Evolutionary conservation across 1,140 invertebrate species (phyloP).

Genomic region (Apis laboriosa): DNA sequence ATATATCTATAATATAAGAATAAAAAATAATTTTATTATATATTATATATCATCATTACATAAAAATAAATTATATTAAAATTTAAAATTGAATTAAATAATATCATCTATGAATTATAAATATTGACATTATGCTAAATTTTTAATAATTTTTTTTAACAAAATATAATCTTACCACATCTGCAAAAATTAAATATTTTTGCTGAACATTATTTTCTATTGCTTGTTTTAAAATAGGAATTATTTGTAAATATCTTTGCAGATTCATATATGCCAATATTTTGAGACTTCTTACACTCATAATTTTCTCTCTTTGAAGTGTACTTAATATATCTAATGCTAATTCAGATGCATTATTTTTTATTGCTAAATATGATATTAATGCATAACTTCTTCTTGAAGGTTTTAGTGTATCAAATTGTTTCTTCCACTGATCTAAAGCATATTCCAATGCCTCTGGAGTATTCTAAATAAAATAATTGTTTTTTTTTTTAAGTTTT

Average conservation of each 20-base stretch:
- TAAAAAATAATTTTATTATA: neutral
- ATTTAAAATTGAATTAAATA: neutral
- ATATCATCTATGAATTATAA: neutral
- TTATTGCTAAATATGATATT: conserved; percentile 84
- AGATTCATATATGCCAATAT: conserved; percentile 83
- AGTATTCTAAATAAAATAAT: conserved; percentile 84
- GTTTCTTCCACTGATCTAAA: conserved; percentile 83
- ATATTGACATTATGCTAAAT: neutral
- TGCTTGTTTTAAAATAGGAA: conserved; percentile 83
- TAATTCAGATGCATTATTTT: conserved; percentile 85
- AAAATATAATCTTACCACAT: conserved; percentile 69
- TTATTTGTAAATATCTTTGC: conserved; percentile 84
- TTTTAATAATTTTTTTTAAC: neutral
- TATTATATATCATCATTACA: neutral
- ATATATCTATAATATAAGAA: conserved; percentile 75
- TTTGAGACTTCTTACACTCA: conserved; percentile 85
- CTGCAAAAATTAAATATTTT: conserved; percentile 82
- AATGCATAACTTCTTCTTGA: conserved; percentile 84
- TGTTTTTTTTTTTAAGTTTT: too few relatives aligned
- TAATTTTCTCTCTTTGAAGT: conserved; percentile 83
- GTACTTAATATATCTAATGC: conserved; percentile 85
- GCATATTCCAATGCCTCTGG: conserved; percentile 85
- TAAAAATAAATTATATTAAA: neutral
- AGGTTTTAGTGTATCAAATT: conserved; percentile 77
- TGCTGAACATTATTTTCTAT: conserved; percentile 82